Evolutionary conservation across 92 coral and sea anemone genomes (phyloP), one percentile per base, ranked within the genome.

Genomic region (Porites evermanni): DNA sequence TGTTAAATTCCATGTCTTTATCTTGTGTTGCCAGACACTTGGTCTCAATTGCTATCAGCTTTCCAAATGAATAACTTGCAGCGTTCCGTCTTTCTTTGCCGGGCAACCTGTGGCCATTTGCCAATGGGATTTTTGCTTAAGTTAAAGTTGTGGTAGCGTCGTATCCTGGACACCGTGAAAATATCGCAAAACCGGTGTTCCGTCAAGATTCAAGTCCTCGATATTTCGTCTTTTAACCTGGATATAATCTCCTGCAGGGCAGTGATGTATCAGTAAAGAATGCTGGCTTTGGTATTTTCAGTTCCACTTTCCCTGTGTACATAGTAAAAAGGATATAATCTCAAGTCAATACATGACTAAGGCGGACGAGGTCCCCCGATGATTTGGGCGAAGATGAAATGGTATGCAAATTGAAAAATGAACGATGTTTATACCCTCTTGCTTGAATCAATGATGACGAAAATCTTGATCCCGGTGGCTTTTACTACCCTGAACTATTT

Each of bases 1-100:
- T 44, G 58, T 0, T 20, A 2, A 78, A 58, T 70, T 81, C 87
- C 87, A 83, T 83, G 13, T 10, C 64, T 58, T 20, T 16, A 56
- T 61, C 79, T 51, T 83, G 64, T 29, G 2, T 12, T 12, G 16
- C 72, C 72, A 38, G 53, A 47, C 72, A 60, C 70, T 72, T 12
- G 4, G 60, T 7, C 53, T 29, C 53, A 12, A 14, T 26, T 50
- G 7, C 20, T 13, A 60, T 12, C 1, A 53, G 32, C 32, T 32
- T 26, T 81, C 58, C 67, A 81, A 71, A 32, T 58, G 59, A 44
- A 79, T 79, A 32, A 64, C 67, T 51, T 79, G 38, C 72, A 79
- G 4, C 72, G 11, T 79, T 73, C 50, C 50, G 16, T 59, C 29
- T 38, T 63, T 26, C 53, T 1, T 11, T 4, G 44, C 19, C 44